phyloP scores from a whole-genome alignment of 2,113 vertebrate genomes.

The Diphyllodes magnificus region DNA sequence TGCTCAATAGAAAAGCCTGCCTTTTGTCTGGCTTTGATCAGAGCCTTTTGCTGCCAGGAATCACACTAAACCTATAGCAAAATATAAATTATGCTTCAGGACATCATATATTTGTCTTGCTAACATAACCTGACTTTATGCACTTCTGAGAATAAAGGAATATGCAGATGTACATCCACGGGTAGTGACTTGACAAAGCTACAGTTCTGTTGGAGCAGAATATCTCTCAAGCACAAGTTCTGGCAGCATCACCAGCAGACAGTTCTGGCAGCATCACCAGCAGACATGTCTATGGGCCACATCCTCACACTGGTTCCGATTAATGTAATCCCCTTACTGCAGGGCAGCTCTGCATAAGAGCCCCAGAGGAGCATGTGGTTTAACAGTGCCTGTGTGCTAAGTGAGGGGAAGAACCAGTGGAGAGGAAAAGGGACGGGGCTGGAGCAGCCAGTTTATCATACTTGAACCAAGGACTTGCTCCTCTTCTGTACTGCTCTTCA shows the following conservation, averaged over 20 bases:
- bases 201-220: background rate
- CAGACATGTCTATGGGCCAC: background rate
- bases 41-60: background rate
- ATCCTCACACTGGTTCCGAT: background rate
- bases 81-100: background rate
- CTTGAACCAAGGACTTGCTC: background rate
- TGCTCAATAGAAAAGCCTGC: background rate
- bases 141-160: background rate
- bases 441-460: background rate
- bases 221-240: background rate
- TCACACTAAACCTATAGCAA: background rate
- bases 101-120: background rate
- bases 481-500: background rate
- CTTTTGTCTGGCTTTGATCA: conserved; percentile 30
- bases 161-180: background rate
- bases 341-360: background rate
- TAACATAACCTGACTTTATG: background rate
- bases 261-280: background rate
- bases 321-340: background rate
- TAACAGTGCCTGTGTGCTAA: background rate
- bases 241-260: background rate
- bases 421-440: background rate
- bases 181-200: background rate
- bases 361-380: background rate
- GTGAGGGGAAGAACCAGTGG: background rate